These are phyloP conservation scores for Nymphalis polychloros DNA, from an alignment of 2,888 invertebrate species.

Conservation along the genomic window DNA sequence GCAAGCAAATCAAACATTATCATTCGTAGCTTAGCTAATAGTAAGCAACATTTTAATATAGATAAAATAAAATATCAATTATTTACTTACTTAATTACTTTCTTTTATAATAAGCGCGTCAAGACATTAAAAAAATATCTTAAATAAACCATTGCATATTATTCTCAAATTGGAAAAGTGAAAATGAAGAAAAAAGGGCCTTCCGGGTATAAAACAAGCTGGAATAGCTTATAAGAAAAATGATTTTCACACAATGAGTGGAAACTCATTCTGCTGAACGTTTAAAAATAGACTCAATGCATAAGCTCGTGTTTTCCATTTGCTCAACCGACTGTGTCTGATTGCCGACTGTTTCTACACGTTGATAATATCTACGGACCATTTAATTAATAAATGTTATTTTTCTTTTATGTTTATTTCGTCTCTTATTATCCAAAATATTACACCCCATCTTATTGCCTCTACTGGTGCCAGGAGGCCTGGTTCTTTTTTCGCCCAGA, in stretches of 20 bases:
- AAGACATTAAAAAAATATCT: too few species aligned
- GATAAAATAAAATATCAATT: too few species aligned
- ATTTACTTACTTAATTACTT: too few species aligned
- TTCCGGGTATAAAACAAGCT: constrained; percentile 14
- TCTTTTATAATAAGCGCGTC: too few species aligned
- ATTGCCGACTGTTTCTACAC: constrained; percentile 11
- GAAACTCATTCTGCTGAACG: constrained; percentile 14
- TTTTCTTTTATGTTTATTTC: too few species aligned
- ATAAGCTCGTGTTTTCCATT: constrained; percentile 23
- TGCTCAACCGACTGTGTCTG: constrained; percentile 28
- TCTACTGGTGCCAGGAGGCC: too few species aligned
- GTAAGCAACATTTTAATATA: too few species aligned
- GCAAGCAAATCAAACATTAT: too few species aligned
- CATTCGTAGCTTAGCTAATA: too few species aligned
- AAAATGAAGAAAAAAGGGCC: constrained; percentile 4
- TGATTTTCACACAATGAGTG: constrained; percentile 24
- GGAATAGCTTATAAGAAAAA: constrained; percentile 16
- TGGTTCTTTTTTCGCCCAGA: too few species aligned
- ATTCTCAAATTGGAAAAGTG: neutral
- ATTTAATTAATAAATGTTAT: neutral
- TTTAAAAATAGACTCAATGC: constrained; percentile 30
- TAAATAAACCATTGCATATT: neutral
- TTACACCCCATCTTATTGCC: too few species aligned
- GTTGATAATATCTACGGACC: constrained; percentile 12
- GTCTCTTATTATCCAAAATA: too few species aligned